A percentile compares a stretch with the other conserved stretches of the same genome.
Evolutionary conservation across 2,113 vertebrate genomes (phyloP).

Genomic region (Apodemus speciosus): DNA sequence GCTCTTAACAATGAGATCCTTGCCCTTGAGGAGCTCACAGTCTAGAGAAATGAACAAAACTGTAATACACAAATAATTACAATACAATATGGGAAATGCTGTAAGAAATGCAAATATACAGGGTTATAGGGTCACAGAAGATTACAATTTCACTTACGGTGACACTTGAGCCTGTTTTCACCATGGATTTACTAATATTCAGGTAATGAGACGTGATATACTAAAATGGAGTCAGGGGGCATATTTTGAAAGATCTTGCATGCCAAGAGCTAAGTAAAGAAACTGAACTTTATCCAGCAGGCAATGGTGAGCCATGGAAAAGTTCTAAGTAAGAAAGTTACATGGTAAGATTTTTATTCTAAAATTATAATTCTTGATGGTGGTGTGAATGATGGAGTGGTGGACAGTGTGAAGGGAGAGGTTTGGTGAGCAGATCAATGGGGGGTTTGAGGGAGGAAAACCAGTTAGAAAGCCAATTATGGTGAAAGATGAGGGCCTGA

Average conservation of each 20-base stretch:
- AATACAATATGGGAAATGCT: conserved; percentile 58
- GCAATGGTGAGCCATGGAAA: conserved; percentile 68
- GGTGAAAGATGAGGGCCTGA: conserved; percentile 75
- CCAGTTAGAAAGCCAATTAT: conserved; percentile 71
- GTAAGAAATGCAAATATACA: conserved; percentile 67
- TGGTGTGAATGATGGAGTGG: conserved; percentile 74
- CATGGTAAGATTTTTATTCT: conserved; percentile 68
- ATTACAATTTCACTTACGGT: conserved; percentile 58
- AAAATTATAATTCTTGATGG: conserved; percentile 69
- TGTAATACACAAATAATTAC: conserved; percentile 54
- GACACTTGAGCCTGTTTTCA: conserved; percentile 71
- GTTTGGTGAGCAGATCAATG: conserved; percentile 72
- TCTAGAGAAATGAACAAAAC: conserved; percentile 74
- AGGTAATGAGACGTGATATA: conserved; percentile 49
- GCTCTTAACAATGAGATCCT: conserved; percentile 66
- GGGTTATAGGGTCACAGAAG: conserved; percentile 49
- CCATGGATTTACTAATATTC: conserved; percentile 57
- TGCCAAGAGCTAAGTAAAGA: conserved; percentile 81
- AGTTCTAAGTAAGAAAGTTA: conserved; percentile 69
- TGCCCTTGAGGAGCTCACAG: conserved; percentile 82
- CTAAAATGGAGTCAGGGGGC: conserved; percentile 58
- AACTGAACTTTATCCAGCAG: conserved; percentile 70
- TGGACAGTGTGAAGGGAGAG: conserved; percentile 51
- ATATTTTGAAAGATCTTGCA: conserved; percentile 71
- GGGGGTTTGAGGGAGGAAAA: conserved; percentile 67